A percentile compares a stretch with the other conserved stretches of the same genome.
Conservation (phyloP, 1,140 invertebrate species). For the Bombus balteatus region DNA sequence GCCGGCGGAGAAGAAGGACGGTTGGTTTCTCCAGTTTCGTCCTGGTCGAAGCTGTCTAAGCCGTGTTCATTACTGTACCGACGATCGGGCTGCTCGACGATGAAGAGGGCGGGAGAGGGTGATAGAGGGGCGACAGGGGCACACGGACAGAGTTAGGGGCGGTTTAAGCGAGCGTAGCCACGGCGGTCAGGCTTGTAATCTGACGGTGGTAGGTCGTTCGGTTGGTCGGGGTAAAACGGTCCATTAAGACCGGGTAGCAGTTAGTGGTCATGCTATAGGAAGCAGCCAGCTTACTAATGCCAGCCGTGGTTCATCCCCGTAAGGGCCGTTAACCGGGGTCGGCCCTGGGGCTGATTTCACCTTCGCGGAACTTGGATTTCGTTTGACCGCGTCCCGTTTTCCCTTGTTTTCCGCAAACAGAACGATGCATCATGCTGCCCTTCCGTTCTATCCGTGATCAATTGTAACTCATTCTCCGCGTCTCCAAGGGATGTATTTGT, state of each 20-base stretch:
- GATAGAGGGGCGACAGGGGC: background rate
- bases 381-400: background rate
- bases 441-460: slow-evolving; percentile 21
- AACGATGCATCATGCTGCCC: slow-evolving; percentile 14
- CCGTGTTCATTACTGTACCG: slow-evolving; percentile 60
- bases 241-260: slow-evolving; percentile 70
- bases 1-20: background rate
- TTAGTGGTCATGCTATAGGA: slow-evolving; percentile 65
- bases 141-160: slow-evolving; percentile 25
- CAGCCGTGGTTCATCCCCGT: slow-evolving; percentile 19
- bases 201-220: slow-evolving; percentile 64
- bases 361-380: slow-evolving; percentile 39
- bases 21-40: slow-evolving; percentile 3
- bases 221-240: slow-evolving; percentile 67
- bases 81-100: slow-evolving; percentile 51
- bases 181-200: slow-evolving; percentile 70
- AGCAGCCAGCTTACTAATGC: slow-evolving; percentile 67
- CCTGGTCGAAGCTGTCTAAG: slow-evolving; percentile 32
- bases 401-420: slow-evolving; percentile 25
- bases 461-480: slow-evolving; percentile 15
- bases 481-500: slow-evolving; percentile 5
- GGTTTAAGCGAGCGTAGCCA: slow-evolving; percentile 59
- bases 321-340: slow-evolving; percentile 50
- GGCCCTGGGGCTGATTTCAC: slow-evolving; percentile 9
- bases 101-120: slow-evolving; percentile 3